Evolutionary conservation across 2,888 invertebrate genomes (phyloP), one percentile per base, ranked within the genome.

Genomic region (Torymus tubicola): DNA sequence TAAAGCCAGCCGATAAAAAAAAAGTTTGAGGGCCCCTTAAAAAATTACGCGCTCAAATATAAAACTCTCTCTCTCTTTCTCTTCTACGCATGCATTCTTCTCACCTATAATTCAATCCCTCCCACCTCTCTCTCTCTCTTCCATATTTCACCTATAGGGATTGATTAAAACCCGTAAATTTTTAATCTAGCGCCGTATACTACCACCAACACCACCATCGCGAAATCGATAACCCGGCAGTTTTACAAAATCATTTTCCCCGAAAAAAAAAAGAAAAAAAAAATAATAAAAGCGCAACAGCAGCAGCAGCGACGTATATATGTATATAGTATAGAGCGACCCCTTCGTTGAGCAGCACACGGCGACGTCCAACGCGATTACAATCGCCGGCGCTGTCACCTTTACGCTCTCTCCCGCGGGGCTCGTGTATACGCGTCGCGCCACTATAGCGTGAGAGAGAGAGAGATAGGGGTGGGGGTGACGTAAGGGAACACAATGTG

Each of bases 141-240:
- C 42, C 42, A 42, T 42, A 42, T 42, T 42, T 42, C 42, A 42
- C 42, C 42, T 42, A 31, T 31, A 42, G 42, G 55, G 60, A 73
- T 81, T 78, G 73, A 81, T 77, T 77, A 70, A 65, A 78, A 78
- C 53, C 31, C 24, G 65, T 78, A 73, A 81, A 78, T 81, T 76
- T 77, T 80, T 80, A 77, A 71, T 75, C 64, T 24, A 11, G 24
- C 14, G 11, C 42, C 3, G 42, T n/a, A 53, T 64, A 74, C 60
- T n/a, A 14, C 31, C 16, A 52, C 14, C 13, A 63, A 55, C 78
- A 75, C 70, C 55, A 52, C 78, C 73, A 81, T 61, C 24, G 13
- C 2, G 42, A 8, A 8, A 42, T 42, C 42, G 42, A 42, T 42
- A 55, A 18, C 13, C 13, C 42, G 1, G 60, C 67, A 1, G 31